A percentile compares a stretch with the other conserved stretches of the same genome.
Evolutionary conservation across 2,888 invertebrate species (phyloP).

Genomic region (Brassicogethes aeneus): DNA sequence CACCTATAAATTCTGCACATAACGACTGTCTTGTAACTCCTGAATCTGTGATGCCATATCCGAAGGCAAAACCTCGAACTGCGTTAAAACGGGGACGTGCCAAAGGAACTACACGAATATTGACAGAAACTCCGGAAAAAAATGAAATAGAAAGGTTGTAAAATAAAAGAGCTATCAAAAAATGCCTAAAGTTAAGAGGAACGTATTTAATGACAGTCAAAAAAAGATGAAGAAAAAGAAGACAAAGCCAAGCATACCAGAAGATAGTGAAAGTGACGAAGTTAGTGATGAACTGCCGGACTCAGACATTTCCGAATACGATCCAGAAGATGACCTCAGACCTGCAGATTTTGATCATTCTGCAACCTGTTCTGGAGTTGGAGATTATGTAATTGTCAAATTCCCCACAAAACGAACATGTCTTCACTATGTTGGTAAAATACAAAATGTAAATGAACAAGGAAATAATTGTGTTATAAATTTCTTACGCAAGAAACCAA

Average conservation of each 20-base stretch:
- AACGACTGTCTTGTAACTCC: too few relatives aligned
- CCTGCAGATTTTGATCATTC: constrained; percentile 4
- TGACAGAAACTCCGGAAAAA: too few relatives aligned
- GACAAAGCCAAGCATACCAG: constrained; percentile 2
- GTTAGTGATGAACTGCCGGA: constrained; percentile 1
- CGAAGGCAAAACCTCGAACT: too few relatives aligned
- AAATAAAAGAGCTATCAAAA: not conserved
- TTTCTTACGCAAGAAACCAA: not conserved
- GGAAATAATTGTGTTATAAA: not conserved
- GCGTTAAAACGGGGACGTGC: too few relatives aligned
- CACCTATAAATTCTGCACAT: too few relatives aligned
- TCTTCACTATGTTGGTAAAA: constrained; percentile 2
- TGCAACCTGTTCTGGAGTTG: constrained; percentile 2
- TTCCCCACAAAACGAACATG: constrained; percentile 3
- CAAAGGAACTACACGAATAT: constrained; percentile 1
- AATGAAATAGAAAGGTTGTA: not conserved
- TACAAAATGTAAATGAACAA: too few relatives aligned
- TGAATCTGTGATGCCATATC: too few relatives aligned
- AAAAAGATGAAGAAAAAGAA: constrained; percentile 2
- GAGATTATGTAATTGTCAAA: constrained; percentile 4
- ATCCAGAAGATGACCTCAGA: constrained; percentile 2
- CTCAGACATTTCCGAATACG: constrained; percentile 3
- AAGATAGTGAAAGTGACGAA: constrained; percentile 2
- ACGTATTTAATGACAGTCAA: not conserved
- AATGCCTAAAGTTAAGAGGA: not conserved